phyloP scores from a whole-genome alignment of 1,140 invertebrate species.

The Gerris buenoi region DNA sequence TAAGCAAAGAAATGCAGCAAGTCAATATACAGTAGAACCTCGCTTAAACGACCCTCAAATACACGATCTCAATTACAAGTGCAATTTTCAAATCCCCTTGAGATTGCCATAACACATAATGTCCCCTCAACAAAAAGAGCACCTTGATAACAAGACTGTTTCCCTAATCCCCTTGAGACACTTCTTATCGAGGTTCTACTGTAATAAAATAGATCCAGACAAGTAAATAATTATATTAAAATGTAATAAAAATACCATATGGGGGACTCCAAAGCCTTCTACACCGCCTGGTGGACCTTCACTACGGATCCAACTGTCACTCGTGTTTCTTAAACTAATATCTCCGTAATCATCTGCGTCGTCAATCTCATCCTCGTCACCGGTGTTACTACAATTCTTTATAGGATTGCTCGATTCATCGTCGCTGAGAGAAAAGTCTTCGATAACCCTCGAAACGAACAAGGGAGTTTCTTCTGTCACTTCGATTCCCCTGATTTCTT shows the following conservation, averaged over 20 bases:
- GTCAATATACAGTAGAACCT: too few relatives aligned
- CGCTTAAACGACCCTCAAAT: too few relatives aligned
- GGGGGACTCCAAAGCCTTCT: too few relatives aligned
- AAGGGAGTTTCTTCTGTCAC: slow-evolving; percentile 24
- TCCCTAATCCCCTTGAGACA: too few relatives aligned
- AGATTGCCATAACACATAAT: too few relatives aligned
- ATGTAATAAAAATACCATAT: too few relatives aligned
- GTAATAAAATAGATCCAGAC: background rate
- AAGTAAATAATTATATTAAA: too few relatives aligned
- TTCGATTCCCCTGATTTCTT: slow-evolving; percentile 32
- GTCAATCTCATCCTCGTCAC: background rate
- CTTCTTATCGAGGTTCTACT: background rate
- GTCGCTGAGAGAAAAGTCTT: slow-evolving; percentile 24
- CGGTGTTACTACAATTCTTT: background rate
- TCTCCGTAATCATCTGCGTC: background rate
- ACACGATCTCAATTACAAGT: too few relatives aligned
- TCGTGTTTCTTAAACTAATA: background rate
- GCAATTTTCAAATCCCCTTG: too few relatives aligned
- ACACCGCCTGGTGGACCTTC: background rate
- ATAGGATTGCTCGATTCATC: slow-evolving; percentile 10
- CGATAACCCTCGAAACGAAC: slow-evolving; percentile 21
- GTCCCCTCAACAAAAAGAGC: too few relatives aligned
- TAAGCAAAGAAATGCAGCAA: too few relatives aligned
- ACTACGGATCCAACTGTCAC: background rate
- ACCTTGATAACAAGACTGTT: too few relatives aligned